Percentiles rank a stretch among this genome's conserved stretches.
These are phyloP conservation scores for Catharus minimus DNA, from an alignment of 2,113 vertebrate genomes.

Conservation along the genomic window DNA sequence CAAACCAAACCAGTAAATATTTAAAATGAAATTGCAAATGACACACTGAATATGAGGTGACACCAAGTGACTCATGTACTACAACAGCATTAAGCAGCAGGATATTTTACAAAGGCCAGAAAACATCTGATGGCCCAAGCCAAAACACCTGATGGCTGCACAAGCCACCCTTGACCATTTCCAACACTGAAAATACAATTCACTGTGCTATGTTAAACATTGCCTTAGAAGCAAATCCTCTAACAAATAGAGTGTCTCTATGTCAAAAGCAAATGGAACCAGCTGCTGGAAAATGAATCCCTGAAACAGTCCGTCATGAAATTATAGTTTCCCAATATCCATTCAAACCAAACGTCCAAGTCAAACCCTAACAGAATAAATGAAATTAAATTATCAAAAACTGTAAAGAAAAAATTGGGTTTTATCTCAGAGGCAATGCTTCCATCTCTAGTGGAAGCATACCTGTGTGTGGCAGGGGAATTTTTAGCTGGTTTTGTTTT, in stretches of 20 bases:
- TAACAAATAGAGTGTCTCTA: neutral
- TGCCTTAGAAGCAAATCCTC: neutral
- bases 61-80: neutral
- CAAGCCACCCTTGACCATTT: neutral
- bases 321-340: neutral
- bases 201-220: neutral
- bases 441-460: neutral
- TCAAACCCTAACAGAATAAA: neutral
- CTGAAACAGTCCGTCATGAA: neutral
- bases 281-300: neutral
- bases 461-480: accelerated
- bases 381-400: neutral
- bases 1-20: neutral
- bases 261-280: neutral
- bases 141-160: neutral
- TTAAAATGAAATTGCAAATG: neutral
- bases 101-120: neutral
- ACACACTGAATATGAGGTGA: neutral
- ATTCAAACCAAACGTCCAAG: neutral
- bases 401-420: neutral
- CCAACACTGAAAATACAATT: neutral
- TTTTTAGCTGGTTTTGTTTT: neutral
- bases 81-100: neutral
- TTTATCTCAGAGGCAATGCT: neutral
- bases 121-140: neutral